phyloP scores from a whole-genome alignment of 2,113 vertebrate species.

The Gasterosteus aculeatus region DNA sequence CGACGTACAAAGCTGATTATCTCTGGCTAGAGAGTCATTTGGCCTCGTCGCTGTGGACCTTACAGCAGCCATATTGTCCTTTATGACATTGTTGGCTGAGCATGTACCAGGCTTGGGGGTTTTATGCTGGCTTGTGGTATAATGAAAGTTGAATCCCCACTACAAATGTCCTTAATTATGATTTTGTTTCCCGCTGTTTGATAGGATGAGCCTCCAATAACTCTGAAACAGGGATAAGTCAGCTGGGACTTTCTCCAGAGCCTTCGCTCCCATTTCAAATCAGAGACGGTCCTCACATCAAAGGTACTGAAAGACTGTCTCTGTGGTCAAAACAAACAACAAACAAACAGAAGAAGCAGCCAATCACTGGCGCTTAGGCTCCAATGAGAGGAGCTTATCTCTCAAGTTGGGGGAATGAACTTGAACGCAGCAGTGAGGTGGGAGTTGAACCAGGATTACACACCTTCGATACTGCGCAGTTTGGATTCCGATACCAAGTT shows the following conservation, averaged over 20 bases:
- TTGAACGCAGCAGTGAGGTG: constrained; percentile 26
- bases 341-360: constrained; percentile 70
- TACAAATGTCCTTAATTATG: constrained; percentile 78
- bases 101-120: constrained; percentile 58
- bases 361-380: constrained; percentile 55
- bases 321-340: constrained; percentile 70
- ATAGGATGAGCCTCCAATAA: constrained; percentile 75
- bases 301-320: constrained; percentile 70
- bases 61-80: constrained; percentile 73
- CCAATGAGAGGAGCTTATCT: constrained; percentile 62
- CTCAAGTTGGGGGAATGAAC: constrained; percentile 59
- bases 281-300: constrained; percentile 75
- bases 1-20: constrained; percentile 79
- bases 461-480: constrained; percentile 54
- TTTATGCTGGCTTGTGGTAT: constrained; percentile 61
- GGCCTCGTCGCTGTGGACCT: constrained; percentile 64
- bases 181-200: constrained; percentile 71
- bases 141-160: constrained; percentile 76
- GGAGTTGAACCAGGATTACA: constrained; percentile 46
- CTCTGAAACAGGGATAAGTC: constrained; percentile 47
- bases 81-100: constrained; percentile 72
- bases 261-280: constrained; percentile 74
- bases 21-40: constrained; percentile 75
- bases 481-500: constrained; percentile 39
- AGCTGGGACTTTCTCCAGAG: constrained; percentile 53